phyloP scores from a whole-genome alignment of 2,113 vertebrate genomes.

The Amazona guildingii region DNA sequence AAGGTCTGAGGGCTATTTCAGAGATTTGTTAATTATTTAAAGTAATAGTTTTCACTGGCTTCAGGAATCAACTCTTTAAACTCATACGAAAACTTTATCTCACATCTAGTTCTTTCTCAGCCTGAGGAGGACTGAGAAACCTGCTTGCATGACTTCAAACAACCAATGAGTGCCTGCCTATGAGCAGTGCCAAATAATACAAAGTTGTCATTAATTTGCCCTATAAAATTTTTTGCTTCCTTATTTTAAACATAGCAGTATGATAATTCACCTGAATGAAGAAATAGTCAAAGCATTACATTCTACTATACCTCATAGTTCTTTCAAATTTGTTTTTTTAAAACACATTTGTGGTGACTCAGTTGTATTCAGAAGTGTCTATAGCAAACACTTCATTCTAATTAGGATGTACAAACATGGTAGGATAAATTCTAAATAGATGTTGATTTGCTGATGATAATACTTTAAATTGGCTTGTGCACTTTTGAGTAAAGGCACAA shows the following conservation, averaged over 20 bases:
- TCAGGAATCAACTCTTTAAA: neutral
- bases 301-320: neutral
- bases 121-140: neutral
- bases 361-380: neutral
- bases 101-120: neutral
- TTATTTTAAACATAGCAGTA: neutral
- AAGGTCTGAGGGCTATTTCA: neutral
- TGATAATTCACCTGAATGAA: neutral
- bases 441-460: neutral
- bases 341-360: fast-evolving
- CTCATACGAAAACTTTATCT: neutral
- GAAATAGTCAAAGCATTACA: neutral
- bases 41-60: neutral
- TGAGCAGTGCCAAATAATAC: neutral
- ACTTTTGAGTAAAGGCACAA: neutral
- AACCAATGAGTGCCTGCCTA: neutral
- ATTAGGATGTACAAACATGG: neutral
- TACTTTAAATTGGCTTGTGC: neutral
- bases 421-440: neutral
- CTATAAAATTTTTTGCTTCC: neutral
- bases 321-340: neutral
- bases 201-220: neutral
- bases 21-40: fast-evolving
- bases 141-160: neutral
- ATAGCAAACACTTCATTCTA: neutral